Base-by-base conservation (phyloP, 37 sponge, comb jelly and placozoan genomes). In the Halisarca cf. caerulea region DNA sequence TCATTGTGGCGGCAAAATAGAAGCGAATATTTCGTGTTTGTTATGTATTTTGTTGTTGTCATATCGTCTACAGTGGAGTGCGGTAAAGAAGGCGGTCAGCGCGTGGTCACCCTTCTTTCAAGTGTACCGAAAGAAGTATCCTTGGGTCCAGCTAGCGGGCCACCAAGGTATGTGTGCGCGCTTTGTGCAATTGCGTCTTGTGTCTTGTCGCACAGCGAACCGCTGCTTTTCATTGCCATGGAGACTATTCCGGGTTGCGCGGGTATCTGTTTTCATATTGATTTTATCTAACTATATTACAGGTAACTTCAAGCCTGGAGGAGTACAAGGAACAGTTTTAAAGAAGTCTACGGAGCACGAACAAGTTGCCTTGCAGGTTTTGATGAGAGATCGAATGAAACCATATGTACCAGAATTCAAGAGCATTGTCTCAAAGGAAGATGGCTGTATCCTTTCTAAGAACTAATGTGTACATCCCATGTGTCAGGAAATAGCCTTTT, bases 71-170 rank as follows among this genome's bases (percentile, higher is more conserved):
- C 62, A 85, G 53, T 96, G 93, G 91, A 44, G 66, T 35, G 86
- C 69, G 28, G 79, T 96, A 4, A 86, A 61, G 64, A 90, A 96
- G 54, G 86, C 68, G 14, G 90, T 96, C 54, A 66, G 83, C 39
- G 89, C 91, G 15, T 96, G 97, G 95, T 96, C 99, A 14, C 99
- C 99, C 11, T 99, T 99, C 83, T 89, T 99, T 7, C 99, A 99
- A 86, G 93, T 94, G 27, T 96, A 95, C 90, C 90, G 88, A 83
- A 92, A 88, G 83, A 87, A 91, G 77, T 99, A 99, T 62, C 93
- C 97, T 9, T 99, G 99, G 99, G 97, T 99, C 1, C 99, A 99
- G 59, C 84, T 99, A 21, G 99, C 99, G 40, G 99, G 99, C 2
- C 99, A 99, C 72, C 87, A 99, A 84, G 99, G 99, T 96, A 37